Percentiles rank a stretch among this genome's conserved stretches.
Conservation (phyloP, 2,888 invertebrate genomes). For the Enchytraeus crypticus region DNA sequence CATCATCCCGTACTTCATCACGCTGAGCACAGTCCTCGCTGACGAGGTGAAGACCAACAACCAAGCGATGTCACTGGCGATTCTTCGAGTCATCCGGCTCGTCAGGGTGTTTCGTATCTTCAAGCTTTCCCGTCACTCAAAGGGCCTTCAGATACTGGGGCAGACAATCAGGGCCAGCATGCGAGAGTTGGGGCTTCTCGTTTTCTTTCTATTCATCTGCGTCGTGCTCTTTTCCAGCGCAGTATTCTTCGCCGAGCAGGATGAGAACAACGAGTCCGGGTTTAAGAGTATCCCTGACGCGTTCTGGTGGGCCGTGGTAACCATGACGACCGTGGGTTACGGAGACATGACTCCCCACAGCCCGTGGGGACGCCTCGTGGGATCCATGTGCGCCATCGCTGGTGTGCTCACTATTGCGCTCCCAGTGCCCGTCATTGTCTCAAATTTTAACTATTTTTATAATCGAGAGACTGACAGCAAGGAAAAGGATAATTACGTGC, state of each 20-base stretch:
- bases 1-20: constrained; percentile 99
- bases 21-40: constrained; percentile 89
- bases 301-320: constrained; percentile 87
- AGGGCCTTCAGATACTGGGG: constrained; percentile 97
- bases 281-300: too few relatives aligned
- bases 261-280: constrained; percentile 89
- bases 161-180: constrained; percentile 97
- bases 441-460: constrained; percentile 99
- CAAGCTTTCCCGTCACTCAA: too few relatives aligned
- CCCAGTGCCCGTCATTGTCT: too few relatives aligned
- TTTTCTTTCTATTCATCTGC: constrained; percentile 99
- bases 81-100: constrained; percentile 92
- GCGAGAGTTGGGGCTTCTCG: constrained; percentile 96
- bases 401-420: too few relatives aligned
- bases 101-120: constrained; percentile 98
- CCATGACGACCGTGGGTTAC: constrained; percentile 99
- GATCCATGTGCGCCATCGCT: constrained; percentile 96
- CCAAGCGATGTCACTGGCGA: constrained; percentile 62
- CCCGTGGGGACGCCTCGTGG: constrained; percentile 85
- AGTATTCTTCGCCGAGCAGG: constrained; percentile 87
- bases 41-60: constrained; percentile 59
- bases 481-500: constrained; percentile 67
- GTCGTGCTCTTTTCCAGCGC: constrained; percentile 91
- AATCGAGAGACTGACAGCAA: constrained; percentile 98
- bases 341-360: constrained; percentile 99